These are phyloP conservation scores for Andrena chrysosceles DNA, from an alignment of 2,888 invertebrate species.

Conservation along the genomic window DNA sequence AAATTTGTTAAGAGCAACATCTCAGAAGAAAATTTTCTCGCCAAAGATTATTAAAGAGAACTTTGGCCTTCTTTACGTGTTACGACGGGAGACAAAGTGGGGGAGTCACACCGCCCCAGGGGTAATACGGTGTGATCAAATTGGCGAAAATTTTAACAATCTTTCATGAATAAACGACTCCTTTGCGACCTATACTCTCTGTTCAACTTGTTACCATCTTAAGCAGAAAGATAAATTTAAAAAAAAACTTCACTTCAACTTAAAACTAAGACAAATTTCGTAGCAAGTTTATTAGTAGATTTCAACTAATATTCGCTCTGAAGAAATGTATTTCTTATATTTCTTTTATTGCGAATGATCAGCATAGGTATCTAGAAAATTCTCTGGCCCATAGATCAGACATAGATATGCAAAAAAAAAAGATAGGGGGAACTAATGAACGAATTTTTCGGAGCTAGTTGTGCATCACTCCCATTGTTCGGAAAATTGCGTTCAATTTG, in stretches of 20 bases:
- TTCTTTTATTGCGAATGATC: no score
- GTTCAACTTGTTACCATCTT: neutral
- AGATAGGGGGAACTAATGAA: neutral
- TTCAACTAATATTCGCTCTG: no score
- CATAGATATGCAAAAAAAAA: neutral
- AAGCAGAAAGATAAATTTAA: neutral
- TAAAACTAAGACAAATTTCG: neutral
- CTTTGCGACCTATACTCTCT: neutral
- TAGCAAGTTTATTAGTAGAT: no score
- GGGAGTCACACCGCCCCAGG: neutral
- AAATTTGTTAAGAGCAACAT: no score
- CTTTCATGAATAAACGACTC: neutral
- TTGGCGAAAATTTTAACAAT: neutral
- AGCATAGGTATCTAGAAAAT: neutral
- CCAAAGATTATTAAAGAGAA: neutral
- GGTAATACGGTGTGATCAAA: neutral
- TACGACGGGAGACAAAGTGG: neutral
- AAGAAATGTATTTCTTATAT: no score
- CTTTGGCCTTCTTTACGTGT: neutral
- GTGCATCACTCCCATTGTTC: neutral
- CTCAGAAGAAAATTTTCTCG: no score
- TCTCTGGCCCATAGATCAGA: neutral
- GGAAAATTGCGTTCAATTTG: constrained; percentile 20
- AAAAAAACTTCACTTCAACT: neutral
- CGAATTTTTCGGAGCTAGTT: neutral